These are phyloP conservation scores for Delphinus delphis DNA, from an alignment of 2,113 vertebrate genomes.

Conservation along the genomic window DNA sequence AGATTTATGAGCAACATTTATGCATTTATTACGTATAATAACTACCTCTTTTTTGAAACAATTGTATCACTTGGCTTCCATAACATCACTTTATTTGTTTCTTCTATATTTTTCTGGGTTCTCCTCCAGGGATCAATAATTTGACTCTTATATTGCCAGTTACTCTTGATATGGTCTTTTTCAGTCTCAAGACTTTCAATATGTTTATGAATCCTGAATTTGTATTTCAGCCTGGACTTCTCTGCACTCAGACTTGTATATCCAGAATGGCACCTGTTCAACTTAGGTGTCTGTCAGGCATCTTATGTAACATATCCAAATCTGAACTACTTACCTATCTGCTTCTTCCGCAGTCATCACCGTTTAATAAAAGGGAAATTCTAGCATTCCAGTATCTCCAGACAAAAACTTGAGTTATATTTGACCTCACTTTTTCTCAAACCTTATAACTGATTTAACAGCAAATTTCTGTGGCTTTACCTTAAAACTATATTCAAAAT, in stretches of 20 bases:
- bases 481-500: not conserved
- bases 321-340: not conserved
- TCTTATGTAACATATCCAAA: not conserved
- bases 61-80: not conserved
- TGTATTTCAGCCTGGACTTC: not conserved
- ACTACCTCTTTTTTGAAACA: not conserved
- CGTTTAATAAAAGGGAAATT: not conserved
- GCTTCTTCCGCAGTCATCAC: not conserved
- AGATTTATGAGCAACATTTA: not conserved
- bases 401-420: not conserved
- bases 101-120: not conserved
- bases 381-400: not conserved
- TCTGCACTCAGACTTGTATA: not conserved
- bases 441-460: not conserved
- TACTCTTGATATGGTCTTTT: not conserved
- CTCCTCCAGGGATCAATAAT: not conserved
- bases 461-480: not conserved
- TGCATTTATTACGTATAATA: not conserved
- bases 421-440: not conserved
- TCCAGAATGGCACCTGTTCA: not conserved
- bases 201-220: not conserved
- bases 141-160: not conserved
- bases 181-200: not conserved
- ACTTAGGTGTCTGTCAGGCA: not conserved
- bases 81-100: not conserved